A percentile compares a stretch with the other conserved stretches of the same genome.
These are phyloP conservation scores for Coptotermes formosanus DNA, from an alignment of 1,140 invertebrate genomes.

Conservation along the genomic window DNA sequence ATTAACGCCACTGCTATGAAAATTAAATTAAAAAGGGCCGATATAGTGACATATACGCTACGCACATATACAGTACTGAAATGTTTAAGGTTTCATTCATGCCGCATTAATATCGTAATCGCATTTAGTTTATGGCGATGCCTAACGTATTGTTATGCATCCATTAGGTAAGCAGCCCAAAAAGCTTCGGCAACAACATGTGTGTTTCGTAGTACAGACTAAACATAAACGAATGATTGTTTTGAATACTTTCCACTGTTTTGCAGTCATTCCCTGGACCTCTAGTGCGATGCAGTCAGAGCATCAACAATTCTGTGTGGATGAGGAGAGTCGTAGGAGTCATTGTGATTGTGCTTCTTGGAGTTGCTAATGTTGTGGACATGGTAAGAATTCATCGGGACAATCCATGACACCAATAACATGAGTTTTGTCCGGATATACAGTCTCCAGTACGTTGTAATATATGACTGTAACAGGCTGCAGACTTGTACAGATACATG, in stretches of 20 bases:
- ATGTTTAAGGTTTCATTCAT: background rate
- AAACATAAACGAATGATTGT: background rate
- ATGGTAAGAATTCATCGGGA: slow-evolving; percentile 49
- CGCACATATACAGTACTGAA: too few species aligned
- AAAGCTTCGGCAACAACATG: background rate
- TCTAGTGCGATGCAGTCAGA: slow-evolving; percentile 51
- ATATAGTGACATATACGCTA: too few species aligned
- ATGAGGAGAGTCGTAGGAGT: slow-evolving; percentile 55
- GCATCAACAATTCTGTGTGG: slow-evolving; percentile 55
- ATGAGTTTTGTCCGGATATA: too few species aligned
- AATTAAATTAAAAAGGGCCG: too few species aligned
- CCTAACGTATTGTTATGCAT: background rate
- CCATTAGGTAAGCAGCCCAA: background rate
- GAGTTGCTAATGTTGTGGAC: slow-evolving; percentile 56
- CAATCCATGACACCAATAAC: too few species aligned
- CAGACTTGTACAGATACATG: too few species aligned
- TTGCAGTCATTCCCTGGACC: slow-evolving; percentile 46
- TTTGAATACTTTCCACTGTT: slow-evolving; percentile 23
- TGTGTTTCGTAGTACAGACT: background rate
- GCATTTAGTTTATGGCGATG: background rate
- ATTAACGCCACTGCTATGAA: too few species aligned
- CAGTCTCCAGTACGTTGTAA: too few species aligned
- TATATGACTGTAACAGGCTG: too few species aligned
- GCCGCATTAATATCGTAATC: background rate
- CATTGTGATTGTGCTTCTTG: slow-evolving; percentile 55